These are phyloP conservation scores for Nyctereutes procyonoides DNA, from an alignment of 2,113 vertebrate species.

Conservation along the genomic window DNA sequence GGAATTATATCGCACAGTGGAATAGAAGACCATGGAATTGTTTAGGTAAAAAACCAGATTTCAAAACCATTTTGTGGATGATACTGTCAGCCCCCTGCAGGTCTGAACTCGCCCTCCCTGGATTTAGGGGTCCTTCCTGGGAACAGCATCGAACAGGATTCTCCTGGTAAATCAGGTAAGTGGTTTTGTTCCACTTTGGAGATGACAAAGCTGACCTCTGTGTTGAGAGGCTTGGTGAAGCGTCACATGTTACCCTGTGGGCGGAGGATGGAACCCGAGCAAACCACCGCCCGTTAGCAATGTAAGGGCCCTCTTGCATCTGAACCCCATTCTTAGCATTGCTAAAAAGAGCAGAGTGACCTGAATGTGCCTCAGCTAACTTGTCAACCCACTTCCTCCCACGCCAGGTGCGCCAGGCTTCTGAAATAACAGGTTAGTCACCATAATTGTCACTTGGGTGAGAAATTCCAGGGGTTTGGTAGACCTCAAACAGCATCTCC, in stretches of 20 bases:
- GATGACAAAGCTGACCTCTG: not conserved
- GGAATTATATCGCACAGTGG: not conserved
- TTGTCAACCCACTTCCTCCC: not conserved
- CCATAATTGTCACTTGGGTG: not conserved
- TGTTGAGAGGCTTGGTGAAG: not conserved
- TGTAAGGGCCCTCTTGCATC: not conserved
- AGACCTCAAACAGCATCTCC: not conserved
- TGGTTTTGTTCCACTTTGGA: not conserved
- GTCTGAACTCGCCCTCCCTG: not conserved
- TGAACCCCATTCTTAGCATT: not conserved
- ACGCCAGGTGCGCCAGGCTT: not conserved
- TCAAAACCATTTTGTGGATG: not conserved
- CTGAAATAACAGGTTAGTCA: slow-evolving; percentile 27
- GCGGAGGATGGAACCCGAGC: not conserved
- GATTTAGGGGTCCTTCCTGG: not conserved
- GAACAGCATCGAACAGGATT: not conserved
- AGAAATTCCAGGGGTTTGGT: not conserved
- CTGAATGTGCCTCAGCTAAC: not conserved
- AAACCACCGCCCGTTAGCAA: rapidly evolving
- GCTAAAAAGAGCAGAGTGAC: not conserved
- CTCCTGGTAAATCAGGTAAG: not conserved
- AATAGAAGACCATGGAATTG: not conserved
- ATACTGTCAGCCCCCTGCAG: not conserved
- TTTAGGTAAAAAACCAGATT: not conserved
- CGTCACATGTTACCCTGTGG: rapidly evolving